Evolutionary conservation across 2,888 invertebrate species (phyloP).

Genomic region (Microplitis deprimator): DNA sequence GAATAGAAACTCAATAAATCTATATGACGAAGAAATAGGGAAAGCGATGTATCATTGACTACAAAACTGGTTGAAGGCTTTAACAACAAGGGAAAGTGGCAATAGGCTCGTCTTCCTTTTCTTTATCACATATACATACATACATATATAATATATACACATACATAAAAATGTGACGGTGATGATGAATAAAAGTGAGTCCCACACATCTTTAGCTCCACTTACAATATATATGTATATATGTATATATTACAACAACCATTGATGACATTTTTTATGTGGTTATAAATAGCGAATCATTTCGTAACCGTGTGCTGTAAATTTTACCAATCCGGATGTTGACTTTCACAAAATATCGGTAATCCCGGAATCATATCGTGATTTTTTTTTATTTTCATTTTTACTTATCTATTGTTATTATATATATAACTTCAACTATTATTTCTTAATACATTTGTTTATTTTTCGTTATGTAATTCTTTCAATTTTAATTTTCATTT

Average conservation of each 20-base stretch:
- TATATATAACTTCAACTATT: background rate
- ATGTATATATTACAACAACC: background rate
- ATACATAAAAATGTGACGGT: no score
- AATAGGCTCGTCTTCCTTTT: slow-evolving; percentile 32
- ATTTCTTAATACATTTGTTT: background rate
- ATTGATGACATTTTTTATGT: background rate
- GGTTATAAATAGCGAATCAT: slow-evolving; percentile 20
- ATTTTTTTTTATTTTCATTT: slow-evolving; percentile 3
- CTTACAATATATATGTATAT: slow-evolving; percentile 1
- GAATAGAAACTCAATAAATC: slow-evolving; percentile 3
- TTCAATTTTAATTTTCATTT: no score
- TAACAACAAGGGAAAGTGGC: slow-evolving; percentile 42
- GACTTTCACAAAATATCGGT: slow-evolving; percentile 35
- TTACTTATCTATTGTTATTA: background rate
- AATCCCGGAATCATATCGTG: slow-evolving; percentile 16
- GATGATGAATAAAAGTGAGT: slow-evolving; percentile 28
- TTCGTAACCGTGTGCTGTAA: slow-evolving; percentile 19
- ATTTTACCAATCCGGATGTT: slow-evolving; percentile 33
- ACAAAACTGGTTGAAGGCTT: slow-evolving; percentile 33
- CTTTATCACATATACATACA: slow-evolving; percentile 14
- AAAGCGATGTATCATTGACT: slow-evolving; percentile 30
- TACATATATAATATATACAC: background rate
- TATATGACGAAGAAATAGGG: slow-evolving; percentile 19
- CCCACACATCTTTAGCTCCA: slow-evolving; percentile 7
- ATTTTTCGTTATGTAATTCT: background rate